Evolutionary conservation across 2,113 vertebrate genomes (phyloP).

Genomic region (Aramus guarauna): DNA sequence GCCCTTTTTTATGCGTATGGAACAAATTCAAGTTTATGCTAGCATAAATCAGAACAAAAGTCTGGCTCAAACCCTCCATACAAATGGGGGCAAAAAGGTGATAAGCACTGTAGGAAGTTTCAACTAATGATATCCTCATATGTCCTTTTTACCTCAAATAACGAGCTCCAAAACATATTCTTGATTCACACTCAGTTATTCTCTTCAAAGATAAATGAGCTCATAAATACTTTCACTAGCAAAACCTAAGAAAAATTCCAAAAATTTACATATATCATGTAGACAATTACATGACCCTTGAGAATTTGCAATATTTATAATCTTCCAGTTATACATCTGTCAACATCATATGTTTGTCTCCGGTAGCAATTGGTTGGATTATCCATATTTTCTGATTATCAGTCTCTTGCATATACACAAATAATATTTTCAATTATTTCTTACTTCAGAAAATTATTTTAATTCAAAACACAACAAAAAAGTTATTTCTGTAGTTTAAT

Average conservation of each 20-base stretch:
- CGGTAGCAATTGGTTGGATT: not conserved
- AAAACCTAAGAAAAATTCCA: not conserved
- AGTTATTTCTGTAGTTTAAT: not conserved
- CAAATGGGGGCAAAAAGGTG: not conserved
- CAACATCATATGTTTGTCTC: not conserved
- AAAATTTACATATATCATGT: not conserved
- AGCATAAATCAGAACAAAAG: slow-evolving; percentile 18
- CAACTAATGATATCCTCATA: not conserved
- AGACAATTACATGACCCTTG: not conserved
- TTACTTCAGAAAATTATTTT: not conserved
- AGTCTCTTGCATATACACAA: not conserved
- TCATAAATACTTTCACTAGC: not conserved
- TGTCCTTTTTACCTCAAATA: not conserved
- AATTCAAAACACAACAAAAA: not conserved
- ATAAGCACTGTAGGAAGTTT: not conserved
- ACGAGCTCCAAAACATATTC: not conserved
- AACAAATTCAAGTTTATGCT: not conserved
- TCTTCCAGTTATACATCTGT: not conserved
- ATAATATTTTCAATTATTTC: not conserved
- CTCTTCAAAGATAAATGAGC: not conserved
- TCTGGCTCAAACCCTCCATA: not conserved
- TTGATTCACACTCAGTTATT: not conserved
- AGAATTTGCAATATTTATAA: not conserved
- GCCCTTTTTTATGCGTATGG: not conserved
- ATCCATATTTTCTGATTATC: not conserved